Conservation (phyloP, 2,113 vertebrate species). For the Apus apus region DNA sequence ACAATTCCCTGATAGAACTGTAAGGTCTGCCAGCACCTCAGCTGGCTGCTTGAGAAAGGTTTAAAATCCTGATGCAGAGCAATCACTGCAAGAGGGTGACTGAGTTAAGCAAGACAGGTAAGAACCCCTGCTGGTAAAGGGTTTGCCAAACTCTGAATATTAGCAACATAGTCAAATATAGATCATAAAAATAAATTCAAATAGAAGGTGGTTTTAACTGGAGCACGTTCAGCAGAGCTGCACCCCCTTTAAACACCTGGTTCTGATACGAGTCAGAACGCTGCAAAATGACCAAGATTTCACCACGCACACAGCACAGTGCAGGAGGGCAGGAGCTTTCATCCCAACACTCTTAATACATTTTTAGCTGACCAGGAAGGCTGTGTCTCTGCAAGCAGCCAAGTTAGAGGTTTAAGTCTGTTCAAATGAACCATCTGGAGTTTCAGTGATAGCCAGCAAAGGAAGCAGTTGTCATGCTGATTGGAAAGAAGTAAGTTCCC, state of each 20-base stretch:
- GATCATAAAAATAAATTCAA: neutral
- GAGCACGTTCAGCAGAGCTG: neutral
- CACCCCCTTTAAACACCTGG: neutral
- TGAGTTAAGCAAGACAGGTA: neutral
- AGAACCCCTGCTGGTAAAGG: neutral
- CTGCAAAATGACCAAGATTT: neutral
- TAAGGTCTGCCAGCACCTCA: neutral
- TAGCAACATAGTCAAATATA: neutral
- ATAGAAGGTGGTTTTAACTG: neutral
- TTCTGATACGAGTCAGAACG: neutral
- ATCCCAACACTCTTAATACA: neutral
- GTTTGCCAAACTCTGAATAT: neutral
- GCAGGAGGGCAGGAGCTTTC: neutral
- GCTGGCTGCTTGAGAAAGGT: neutral
- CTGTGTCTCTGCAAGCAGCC: neutral
- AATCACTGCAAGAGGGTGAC: neutral
- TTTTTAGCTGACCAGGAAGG: conserved; percentile 10
- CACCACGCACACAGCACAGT: neutral
- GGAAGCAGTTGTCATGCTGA: conserved; percentile 57
- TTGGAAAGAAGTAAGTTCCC: neutral
- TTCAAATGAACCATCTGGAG: conserved; percentile 63
- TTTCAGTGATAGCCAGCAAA: conserved; percentile 35
- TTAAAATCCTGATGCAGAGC: neutral
- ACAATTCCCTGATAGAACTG: neutral
- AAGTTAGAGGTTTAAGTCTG: neutral